Percentiles rank a stretch among this genome's conserved stretches.
These are phyloP conservation scores for Peromyscus polionotus DNA, from an alignment of 2,113 vertebrate genomes.

Conservation along the genomic window DNA sequence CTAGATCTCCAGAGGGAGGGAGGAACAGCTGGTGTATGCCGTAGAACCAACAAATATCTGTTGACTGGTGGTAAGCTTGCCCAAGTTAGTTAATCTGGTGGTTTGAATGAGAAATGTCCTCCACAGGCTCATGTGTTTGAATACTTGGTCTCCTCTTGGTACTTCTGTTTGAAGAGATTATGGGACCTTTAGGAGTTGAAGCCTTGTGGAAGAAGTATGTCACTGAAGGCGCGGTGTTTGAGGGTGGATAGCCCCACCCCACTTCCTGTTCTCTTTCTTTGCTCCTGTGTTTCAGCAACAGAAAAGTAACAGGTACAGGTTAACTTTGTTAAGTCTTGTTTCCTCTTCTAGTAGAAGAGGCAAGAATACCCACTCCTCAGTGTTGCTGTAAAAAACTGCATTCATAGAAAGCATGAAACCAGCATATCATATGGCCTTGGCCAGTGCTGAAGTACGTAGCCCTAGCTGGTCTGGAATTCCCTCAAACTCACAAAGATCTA, in stretches of 20 bases:
- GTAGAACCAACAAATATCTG: background rate
- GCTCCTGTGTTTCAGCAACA: background rate
- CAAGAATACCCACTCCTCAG: background rate
- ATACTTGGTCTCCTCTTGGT: background rate
- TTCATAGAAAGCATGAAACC: background rate
- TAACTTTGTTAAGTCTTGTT: background rate
- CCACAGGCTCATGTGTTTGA: background rate
- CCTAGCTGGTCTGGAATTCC: background rate
- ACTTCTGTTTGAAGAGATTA: background rate
- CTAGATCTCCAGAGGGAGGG: background rate
- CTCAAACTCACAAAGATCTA: background rate
- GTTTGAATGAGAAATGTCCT: background rate
- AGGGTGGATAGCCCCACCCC: background rate
- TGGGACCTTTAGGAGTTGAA: background rate
- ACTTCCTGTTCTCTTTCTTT: background rate
- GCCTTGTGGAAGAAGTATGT: background rate
- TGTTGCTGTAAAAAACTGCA: background rate
- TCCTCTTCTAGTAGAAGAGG: background rate
- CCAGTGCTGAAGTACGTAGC: background rate
- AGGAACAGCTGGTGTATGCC: background rate
- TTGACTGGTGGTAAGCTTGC: background rate
- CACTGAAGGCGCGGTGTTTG: background rate
- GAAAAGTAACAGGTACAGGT: background rate
- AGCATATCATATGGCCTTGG: background rate
- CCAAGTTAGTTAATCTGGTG: background rate